Evolutionary conservation across 2,888 invertebrate genomes (phyloP), one percentile per base, ranked within the genome.

Genomic region (Parnassius apollo): DNA sequence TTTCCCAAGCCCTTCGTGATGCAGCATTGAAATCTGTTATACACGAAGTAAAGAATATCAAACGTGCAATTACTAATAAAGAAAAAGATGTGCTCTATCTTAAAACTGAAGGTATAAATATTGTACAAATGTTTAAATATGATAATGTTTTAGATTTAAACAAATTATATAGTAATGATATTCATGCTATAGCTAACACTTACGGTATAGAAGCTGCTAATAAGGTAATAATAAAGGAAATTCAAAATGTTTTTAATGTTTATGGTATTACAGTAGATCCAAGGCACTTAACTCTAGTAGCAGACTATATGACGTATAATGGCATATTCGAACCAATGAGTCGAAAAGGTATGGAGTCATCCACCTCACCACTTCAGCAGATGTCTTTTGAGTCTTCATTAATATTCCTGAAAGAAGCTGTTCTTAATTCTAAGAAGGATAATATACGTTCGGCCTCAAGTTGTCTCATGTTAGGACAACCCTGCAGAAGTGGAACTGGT

Each of bases 171-270:
- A 96, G 96, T 49, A 99, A 99, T 80, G 98, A 99, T 79, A 96
- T 99, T 66, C 97, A 98, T 76, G 95, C 95, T 1, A 95, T 99
- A 75, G 96, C 98, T 0, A 93, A 94, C 64, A 96, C 95, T 0
- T 99, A 98, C 77, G 99, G 99, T 0, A 98, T 99, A 68, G 99
- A 99, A 91, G 99, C 99, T 0, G 99, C 98, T 0, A 94, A 95
- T 57, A 95, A 95, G 82, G 96, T 97, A 2, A 96, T 99, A 62
- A 95, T 98, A 11, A 97, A 96, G 87, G 99, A 99, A 93, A 96
- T 99, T 54, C 95, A 96, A 82, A 96, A 97, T 78, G 99, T 99
- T 45, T 99, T 99, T 85, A 96, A 96, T 71, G 98, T 98, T 1
- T 99, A 99, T 76, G 99, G 99, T 42, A 99, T 99, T 75, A 94